These are phyloP conservation scores for Danaus chrysippus DNA, from an alignment of 2,888 invertebrate genomes.

Conservation along the genomic window DNA sequence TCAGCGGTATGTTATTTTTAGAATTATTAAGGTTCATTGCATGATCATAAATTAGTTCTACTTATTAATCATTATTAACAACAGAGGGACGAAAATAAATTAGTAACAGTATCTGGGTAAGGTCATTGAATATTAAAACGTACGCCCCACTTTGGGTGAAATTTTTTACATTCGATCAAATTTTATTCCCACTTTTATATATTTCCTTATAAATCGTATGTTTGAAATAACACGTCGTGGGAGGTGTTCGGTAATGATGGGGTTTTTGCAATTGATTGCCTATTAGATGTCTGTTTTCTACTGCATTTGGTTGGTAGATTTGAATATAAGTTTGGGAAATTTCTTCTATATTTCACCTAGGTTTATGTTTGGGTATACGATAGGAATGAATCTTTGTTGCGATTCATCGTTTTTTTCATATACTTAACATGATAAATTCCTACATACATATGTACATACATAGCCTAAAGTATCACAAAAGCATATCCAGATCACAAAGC, in stretches of 20 bases:
- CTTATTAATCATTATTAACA: constrained; percentile 32
- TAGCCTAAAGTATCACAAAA: constrained; percentile 4
- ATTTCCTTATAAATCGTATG: constrained; percentile 66
- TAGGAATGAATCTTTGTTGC: not conserved
- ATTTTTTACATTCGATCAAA: constrained; percentile 76
- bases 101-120: constrained; percentile 50
- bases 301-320: not conserved
- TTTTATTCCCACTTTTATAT: constrained; percentile 60
- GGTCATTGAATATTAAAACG: constrained; percentile 68
- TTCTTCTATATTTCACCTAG: not conserved
- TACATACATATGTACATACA: not conserved
- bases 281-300: constrained; percentile 1
- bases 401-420: not conserved
- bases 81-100: constrained; percentile 29
- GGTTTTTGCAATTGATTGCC: constrained; percentile 16
- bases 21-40: not conserved
- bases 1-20: not conserved
- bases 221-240: constrained; percentile 60
- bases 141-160: constrained; percentile 47
- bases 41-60: constrained; percentile 29
- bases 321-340: not conserved
- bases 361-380: not conserved
- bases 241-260: constrained; percentile 41
- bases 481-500: constrained; percentile 28
- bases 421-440: not conserved